Evolutionary conservation across 2,113 vertebrate species (phyloP).

Genomic region (Pyrgilauda ruficollis): DNA sequence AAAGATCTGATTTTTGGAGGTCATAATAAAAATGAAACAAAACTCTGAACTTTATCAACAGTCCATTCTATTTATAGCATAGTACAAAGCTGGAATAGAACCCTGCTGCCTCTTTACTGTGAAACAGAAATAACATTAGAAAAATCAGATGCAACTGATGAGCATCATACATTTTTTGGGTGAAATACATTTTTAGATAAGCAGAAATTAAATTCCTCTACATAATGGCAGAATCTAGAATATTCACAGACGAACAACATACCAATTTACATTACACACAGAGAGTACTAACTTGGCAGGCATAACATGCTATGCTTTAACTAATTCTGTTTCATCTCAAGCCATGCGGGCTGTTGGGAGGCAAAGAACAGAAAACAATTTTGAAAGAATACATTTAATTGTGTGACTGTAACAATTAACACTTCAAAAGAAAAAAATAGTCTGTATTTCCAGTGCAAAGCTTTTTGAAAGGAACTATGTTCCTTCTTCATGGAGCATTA

Average conservation of each 20-base stretch:
- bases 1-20: slow-evolving; percentile 38
- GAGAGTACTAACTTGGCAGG: slow-evolving; percentile 36
- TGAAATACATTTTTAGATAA: slow-evolving; percentile 26
- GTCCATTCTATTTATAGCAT: slow-evolving; percentile 20
- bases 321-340: slow-evolving; percentile 39
- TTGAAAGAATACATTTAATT: slow-evolving; percentile 52
- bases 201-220: slow-evolving; percentile 18
- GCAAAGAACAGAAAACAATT: slow-evolving; percentile 34
- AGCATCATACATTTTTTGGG: not conserved
- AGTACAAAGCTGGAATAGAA: slow-evolving; percentile 9
- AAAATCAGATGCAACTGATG: not conserved
- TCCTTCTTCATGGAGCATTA: slow-evolving; percentile 42
- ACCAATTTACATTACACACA: slow-evolving; percentile 26
- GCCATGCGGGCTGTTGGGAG: slow-evolving; percentile 64
- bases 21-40: slow-evolving; percentile 10
- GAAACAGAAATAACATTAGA: slow-evolving; percentile 39
- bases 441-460: slow-evolving; percentile 74
- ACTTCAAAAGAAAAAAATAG: slow-evolving; percentile 55
- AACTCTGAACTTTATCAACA: slow-evolving; percentile 28
- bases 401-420: slow-evolving; percentile 49
- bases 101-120: slow-evolving; percentile 47
- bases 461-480: slow-evolving; percentile 61
- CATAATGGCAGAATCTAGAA: not conserved
- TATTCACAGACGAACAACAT: slow-evolving; percentile 38
- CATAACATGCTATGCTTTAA: slow-evolving; percentile 63